Evolutionary conservation across 2,888 invertebrate species (phyloP), one percentile per base, ranked within the genome.

Genomic region (Crepidodera aurea): DNA sequence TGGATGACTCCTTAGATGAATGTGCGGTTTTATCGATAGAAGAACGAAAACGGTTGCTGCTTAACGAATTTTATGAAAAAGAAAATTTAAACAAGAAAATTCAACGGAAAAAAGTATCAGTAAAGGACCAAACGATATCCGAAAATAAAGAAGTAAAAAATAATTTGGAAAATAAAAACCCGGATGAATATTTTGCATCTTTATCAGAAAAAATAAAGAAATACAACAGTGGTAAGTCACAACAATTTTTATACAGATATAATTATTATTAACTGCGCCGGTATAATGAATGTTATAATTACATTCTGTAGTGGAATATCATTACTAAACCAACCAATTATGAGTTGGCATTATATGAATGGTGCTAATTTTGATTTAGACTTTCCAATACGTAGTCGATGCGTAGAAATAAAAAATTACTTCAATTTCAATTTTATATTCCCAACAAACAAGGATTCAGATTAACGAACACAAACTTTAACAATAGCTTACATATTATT

Each of bases 1-100:
- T 65, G 2, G 73, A 71, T 51, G 60, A 66, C 53, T 60, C 66
- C 32, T 64, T 70, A 32, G 69, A 73, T 46, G 62, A 70, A 18
- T 67, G 69, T 42, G 58, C 62, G 1, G 51, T 70, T 51, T 58
- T 74, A 18, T 65, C 72, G 1, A 62, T 75, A 5, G 70, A 73
- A 42, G 72, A 75, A 44, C 40, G 75, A 13, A 75, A 73, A 39
- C 68, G 65, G 53, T 51, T 68, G 22, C 42, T 75, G 13, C 48
- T 75, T 12, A 70, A 73, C 60, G 57, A 70, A 39, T 59, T 63
- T 34, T 71, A 69, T 32, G 69, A 70, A 19, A 56, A 60, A 22
- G 74, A 71, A 50, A 66, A 44, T 12, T 12, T 15, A 8, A 51
- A 46, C 15, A 61, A 50, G 7, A 50, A 54, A 16, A 57, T 50